phyloP scores from a whole-genome alignment of 2,113 vertebrate species.

The Nerophis lumbriciformis region DNA sequence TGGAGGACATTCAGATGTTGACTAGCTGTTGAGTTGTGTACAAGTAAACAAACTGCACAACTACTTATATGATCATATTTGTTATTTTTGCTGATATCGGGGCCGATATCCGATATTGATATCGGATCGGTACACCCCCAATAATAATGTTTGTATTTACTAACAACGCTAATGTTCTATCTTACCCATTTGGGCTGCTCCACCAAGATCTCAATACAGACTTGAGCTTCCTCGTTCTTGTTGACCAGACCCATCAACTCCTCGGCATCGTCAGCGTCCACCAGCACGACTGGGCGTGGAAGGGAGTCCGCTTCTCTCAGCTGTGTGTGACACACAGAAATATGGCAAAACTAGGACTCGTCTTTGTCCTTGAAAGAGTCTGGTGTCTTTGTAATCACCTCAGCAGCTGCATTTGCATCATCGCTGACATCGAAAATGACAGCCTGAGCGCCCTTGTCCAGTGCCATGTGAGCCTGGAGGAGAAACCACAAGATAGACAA shows the following conservation, averaged over 20 bases:
- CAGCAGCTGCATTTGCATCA: slow-evolving; percentile 79
- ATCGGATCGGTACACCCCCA: too few species aligned
- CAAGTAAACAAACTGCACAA: too few species aligned
- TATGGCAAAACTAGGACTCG: neutral
- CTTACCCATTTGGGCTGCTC: slow-evolving; percentile 80
- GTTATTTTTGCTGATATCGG: too few species aligned
- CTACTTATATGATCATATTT: too few species aligned
- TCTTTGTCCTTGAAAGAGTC: neutral
- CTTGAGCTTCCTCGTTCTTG: slow-evolving; percentile 90
- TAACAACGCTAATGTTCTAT: neutral
- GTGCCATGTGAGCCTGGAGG: slow-evolving; percentile 85
- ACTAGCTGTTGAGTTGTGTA: too few species aligned
- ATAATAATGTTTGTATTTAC: too few species aligned
- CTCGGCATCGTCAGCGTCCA: slow-evolving; percentile 80
- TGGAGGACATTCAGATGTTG: too few species aligned
- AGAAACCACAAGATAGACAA: slow-evolving; percentile 11
- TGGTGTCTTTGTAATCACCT: slow-evolving; percentile 72
- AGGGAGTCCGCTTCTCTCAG: slow-evolving; percentile 78
- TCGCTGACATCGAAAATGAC: slow-evolving; percentile 95
- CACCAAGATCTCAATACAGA: slow-evolving; percentile 85
- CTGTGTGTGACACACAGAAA: slow-evolving; percentile 55
- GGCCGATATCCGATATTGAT: too few species aligned
- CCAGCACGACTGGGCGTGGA: slow-evolving; percentile 85
- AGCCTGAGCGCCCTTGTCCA: slow-evolving; percentile 88
- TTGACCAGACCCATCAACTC: slow-evolving; percentile 92